phyloP scores from a whole-genome alignment of 2,797 vertebrate species.

The Momotus momota region DNA sequence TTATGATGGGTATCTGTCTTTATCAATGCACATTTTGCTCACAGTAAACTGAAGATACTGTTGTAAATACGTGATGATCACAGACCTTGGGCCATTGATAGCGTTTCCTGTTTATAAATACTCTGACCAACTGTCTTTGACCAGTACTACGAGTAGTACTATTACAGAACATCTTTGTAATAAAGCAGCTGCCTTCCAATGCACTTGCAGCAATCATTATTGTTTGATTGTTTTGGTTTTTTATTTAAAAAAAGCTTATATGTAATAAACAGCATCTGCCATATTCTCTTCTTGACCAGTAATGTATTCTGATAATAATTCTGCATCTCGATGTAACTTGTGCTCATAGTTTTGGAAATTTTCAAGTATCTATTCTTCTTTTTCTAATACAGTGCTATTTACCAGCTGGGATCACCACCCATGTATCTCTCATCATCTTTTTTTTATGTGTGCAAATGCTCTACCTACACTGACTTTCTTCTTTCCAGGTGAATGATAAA shows the following conservation, averaged over 20 bases:
- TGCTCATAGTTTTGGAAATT: neutral
- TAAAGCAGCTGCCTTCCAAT: neutral
- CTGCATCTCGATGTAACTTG: neutral
- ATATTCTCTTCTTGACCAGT: neutral
- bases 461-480: neutral
- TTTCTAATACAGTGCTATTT: neutral
- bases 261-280: neutral
- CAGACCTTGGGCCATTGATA: neutral
- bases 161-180: neutral
- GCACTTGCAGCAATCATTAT: neutral
- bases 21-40: neutral
- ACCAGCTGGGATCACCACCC: neutral
- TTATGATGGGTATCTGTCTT: neutral
- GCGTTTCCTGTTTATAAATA: neutral
- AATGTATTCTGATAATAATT: neutral
- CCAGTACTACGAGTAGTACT: fast-evolving
- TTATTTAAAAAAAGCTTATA: fast-evolving
- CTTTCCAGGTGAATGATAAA: neutral
- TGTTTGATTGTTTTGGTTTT: neutral
- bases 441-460: neutral
- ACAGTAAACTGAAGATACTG: neutral
- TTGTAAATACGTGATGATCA: neutral
- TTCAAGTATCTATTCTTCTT: neutral
- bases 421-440: fast-evolving
- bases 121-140: neutral